A percentile compares a stretch with the other conserved stretches of the same genome.
Evolutionary conservation across 2,797 vertebrate species (phyloP).

Genomic region (Myotis daubentonii): DNA sequence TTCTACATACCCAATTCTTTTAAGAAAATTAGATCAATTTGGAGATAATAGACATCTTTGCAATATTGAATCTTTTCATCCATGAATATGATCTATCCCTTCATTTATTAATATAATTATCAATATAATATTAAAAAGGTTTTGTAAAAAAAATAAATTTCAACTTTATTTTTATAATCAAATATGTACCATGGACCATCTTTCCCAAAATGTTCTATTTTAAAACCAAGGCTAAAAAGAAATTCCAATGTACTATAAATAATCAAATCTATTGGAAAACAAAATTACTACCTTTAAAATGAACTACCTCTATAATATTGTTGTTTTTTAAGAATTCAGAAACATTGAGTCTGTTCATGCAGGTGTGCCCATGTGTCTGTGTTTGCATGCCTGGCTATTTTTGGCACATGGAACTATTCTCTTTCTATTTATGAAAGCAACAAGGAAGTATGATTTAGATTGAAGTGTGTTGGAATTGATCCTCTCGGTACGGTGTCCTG

Average conservation of each 20-base stretch:
- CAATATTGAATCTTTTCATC: not conserved
- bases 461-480: not conserved
- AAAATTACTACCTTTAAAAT: not conserved
- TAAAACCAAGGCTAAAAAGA: not conserved
- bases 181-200: not conserved
- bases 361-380: not conserved
- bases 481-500: not conserved
- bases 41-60: not conserved
- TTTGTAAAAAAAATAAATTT: not conserved
- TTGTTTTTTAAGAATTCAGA: not conserved
- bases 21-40: not conserved
- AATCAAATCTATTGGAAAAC: not conserved
- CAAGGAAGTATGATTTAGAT: not conserved
- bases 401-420: not conserved
- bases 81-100: not conserved
- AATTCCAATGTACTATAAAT: not conserved
- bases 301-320: not conserved
- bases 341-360: not conserved
- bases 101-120: not conserved
- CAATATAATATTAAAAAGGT: not conserved
- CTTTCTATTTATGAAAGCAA: slow-evolving; percentile 1
- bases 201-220: not conserved
- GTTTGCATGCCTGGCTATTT: not conserved
- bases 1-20: not conserved
- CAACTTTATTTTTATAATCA: slow-evolving; percentile 21